Evolutionary conservation across 2,797 vertebrate genomes (phyloP).

Genomic region (Cryptoprocta ferox): DNA sequence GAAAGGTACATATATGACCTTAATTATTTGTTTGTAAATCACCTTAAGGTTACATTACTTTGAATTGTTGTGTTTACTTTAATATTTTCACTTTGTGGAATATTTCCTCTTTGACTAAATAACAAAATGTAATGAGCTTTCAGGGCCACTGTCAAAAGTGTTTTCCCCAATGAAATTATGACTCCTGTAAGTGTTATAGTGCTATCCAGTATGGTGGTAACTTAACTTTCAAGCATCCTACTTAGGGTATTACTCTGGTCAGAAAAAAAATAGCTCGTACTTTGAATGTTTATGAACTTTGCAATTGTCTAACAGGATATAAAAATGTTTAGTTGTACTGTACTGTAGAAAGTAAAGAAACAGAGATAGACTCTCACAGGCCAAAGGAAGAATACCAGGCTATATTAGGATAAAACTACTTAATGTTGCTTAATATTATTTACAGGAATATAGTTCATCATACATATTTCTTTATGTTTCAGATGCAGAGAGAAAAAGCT

Average conservation of each 20-base stretch:
- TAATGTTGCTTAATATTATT: background rate
- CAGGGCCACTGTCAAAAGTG: background rate
- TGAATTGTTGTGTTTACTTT: background rate
- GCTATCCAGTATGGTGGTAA: background rate
- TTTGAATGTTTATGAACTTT: background rate
- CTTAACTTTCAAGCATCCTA: background rate
- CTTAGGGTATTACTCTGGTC: background rate
- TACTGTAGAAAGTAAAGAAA: background rate
- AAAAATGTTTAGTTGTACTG: background rate
- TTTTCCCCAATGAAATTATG: background rate
- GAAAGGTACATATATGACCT: background rate
- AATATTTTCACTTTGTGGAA: background rate
- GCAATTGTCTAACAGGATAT: background rate
- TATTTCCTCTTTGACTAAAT: conserved; percentile 14
- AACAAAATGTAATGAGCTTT: background rate
- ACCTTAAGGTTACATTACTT: background rate
- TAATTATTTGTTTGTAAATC: conserved; percentile 2
- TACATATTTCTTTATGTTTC: conserved; percentile 52
- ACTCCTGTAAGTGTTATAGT: background rate
- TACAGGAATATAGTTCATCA: background rate
- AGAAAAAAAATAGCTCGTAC: background rate
- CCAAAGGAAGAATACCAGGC: background rate
- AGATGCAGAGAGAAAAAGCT: conserved; percentile 97
- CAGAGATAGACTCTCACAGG: background rate
- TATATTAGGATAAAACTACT: background rate